Evolutionary conservation across 2,888 invertebrate species (phyloP).

Genomic region (Drosophila greeni): DNA sequence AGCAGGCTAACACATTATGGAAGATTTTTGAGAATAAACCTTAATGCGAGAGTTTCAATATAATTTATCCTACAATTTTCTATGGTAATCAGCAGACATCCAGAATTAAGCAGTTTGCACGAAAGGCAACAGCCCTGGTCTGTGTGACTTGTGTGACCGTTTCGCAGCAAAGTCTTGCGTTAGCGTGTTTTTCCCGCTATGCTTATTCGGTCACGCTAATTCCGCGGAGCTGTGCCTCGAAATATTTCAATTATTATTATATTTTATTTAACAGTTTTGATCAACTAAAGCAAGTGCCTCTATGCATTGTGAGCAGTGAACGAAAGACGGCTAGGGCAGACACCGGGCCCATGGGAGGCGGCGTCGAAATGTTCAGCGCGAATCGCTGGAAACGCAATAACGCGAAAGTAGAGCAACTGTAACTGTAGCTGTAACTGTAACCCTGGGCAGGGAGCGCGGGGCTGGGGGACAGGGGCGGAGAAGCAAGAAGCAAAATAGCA

Average conservation of each 20-base stretch:
- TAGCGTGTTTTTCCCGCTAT: background rate
- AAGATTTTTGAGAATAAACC: background rate
- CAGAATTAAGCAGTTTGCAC: background rate
- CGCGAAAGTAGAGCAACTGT: conserved; percentile 65
- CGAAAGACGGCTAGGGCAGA: background rate
- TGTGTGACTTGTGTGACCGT: background rate
- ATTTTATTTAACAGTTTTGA: conserved; percentile 14
- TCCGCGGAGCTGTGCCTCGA: conserved; percentile 5
- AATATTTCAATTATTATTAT: conserved; percentile 16
- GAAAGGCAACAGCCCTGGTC: background rate
- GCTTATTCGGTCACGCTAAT: conserved; percentile 15
- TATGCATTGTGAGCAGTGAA: conserved; percentile 15
- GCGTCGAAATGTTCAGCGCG: conserved; percentile 50
- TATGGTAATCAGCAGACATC: background rate
- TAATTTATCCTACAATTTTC: background rate
- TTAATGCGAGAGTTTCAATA: background rate
- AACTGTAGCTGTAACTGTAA: conserved; percentile 45
- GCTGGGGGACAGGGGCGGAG: conserved; percentile 47
- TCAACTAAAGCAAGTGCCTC: conserved; percentile 8
- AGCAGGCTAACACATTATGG: background rate
- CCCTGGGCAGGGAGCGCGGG: conserved; percentile 42
- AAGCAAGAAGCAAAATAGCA: conserved; percentile 26
- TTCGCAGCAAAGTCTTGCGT: no score
- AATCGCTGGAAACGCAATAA: conserved; percentile 56
- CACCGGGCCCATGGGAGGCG: conserved; percentile 22